Conservation (phyloP, 2,113 vertebrate genomes). For the Sinocyclocheilus grahami region DNA sequence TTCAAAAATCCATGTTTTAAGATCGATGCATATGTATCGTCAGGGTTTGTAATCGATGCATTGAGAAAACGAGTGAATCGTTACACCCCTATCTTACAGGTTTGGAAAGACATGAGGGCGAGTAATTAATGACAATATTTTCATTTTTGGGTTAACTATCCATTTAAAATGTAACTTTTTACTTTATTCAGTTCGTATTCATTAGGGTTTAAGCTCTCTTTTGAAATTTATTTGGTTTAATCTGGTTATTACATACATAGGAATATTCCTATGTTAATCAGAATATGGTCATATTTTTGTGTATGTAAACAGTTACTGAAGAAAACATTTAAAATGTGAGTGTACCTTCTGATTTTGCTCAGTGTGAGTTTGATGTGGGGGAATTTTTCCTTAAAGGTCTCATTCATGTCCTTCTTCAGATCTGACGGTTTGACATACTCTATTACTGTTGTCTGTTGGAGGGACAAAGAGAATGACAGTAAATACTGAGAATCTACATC, state of each 20-base stretch:
- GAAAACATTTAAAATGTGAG: not conserved
- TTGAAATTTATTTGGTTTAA: not conserved
- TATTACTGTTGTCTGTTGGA: conserved; percentile 91
- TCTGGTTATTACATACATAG: not conserved
- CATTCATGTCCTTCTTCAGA: conserved; percentile 99
- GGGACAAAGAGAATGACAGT: not conserved
- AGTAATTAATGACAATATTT: no score
- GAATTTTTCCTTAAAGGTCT: conserved; percentile 96
- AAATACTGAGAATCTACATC: not conserved
- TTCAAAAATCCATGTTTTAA: no score
- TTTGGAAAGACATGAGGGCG: no score
- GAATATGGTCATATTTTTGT: not conserved
- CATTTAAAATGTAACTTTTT: no score
- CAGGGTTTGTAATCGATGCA: no score
- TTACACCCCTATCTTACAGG: no score
- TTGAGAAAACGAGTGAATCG: no score
- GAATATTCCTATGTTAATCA: no score
- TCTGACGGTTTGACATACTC: conserved; percentile 97
- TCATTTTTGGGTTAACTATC: no score
- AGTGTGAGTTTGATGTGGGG: conserved; percentile 93
- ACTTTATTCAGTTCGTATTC: not conserved
- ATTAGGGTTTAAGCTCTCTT: not conserved
- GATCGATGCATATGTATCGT: no score
- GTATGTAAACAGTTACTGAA: not conserved
- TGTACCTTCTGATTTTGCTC: conserved; percentile 96